Evolutionary conservation across 2,888 invertebrate genomes (phyloP).

Genomic region (Aquatica leii): DNA sequence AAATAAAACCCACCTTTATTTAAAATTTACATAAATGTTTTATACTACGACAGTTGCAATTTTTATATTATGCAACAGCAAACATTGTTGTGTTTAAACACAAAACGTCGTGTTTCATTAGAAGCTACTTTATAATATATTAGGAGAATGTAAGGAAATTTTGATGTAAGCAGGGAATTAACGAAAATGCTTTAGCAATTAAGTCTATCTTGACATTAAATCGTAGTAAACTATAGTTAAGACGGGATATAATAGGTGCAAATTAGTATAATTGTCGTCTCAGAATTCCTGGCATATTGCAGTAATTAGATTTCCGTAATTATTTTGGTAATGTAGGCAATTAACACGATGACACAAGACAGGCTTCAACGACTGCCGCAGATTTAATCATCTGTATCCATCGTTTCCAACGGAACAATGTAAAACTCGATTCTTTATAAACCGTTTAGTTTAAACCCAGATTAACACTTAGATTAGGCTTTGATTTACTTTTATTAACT

Average conservation of each 20-base stretch:
- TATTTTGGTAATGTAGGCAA: slow-evolving; percentile 58
- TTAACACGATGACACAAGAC: slow-evolving; percentile 57
- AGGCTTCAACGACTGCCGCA: slow-evolving; percentile 51
- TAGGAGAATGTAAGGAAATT: slow-evolving; percentile 25
- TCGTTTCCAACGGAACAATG: slow-evolving; percentile 35
- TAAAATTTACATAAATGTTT: neutral
- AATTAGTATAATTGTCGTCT: slow-evolving; percentile 60
- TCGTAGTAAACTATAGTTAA: slow-evolving; percentile 50
- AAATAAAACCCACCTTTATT: slow-evolving; percentile 10
- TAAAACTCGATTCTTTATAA: slow-evolving; percentile 27
- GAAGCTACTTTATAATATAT: no score
- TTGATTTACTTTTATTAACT: no score
- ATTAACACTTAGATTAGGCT: no score
- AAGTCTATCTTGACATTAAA: slow-evolving; percentile 55
- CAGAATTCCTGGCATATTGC: slow-evolving; percentile 59
- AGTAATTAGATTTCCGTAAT: slow-evolving; percentile 60
- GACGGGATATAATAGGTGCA: slow-evolving; percentile 58
- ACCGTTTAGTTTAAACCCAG: no score
- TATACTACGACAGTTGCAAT: neutral
- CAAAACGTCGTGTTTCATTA: slow-evolving; percentile 1
- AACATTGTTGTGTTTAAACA: neutral
- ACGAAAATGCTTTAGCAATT: slow-evolving; percentile 52
- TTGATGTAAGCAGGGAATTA: slow-evolving; percentile 30
- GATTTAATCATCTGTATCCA: slow-evolving; percentile 51
- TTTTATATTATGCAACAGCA: neutral